A percentile compares a stretch with the other conserved stretches of the same genome.
Evolutionary conservation across 2,888 invertebrate species (phyloP).

Genomic region (Pterostichus niger): DNA sequence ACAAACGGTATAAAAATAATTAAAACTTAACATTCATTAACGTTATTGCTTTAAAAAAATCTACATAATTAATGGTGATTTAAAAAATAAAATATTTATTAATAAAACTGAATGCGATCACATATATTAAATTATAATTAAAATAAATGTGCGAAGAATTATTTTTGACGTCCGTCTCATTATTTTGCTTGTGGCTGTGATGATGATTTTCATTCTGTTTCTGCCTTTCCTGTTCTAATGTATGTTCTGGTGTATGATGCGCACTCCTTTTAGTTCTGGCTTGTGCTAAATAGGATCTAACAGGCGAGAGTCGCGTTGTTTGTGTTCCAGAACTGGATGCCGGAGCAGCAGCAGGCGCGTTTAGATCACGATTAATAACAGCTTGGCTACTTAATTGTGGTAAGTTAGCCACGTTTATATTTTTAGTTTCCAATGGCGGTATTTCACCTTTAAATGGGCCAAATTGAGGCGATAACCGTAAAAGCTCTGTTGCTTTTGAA

Average conservation of each 20-base stretch:
- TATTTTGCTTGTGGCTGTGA: background rate
- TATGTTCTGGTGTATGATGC: slow-evolving; percentile 72
- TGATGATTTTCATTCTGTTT: slow-evolving; percentile 44
- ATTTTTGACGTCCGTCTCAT: background rate
- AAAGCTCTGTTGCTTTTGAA: slow-evolving; percentile 81
- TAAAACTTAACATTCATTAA: slow-evolving; percentile 58
- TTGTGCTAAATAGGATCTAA: slow-evolving; percentile 71
- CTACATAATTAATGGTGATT: slow-evolving; percentile 18
- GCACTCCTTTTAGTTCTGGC: slow-evolving; percentile 67
- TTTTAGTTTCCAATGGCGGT: slow-evolving; percentile 80
- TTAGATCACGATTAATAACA: slow-evolving; percentile 73
- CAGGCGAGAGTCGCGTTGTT: slow-evolving; percentile 77
- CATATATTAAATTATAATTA: slow-evolving; percentile 37
- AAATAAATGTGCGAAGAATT: slow-evolving; percentile 19
- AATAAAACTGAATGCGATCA: slow-evolving; percentile 42
- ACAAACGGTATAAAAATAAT: slow-evolving; percentile 59
- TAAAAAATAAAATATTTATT: slow-evolving; percentile 27
- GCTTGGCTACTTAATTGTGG: slow-evolving; percentile 73
- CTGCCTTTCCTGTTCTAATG: slow-evolving; percentile 69
- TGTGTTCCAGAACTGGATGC: slow-evolving; percentile 69
- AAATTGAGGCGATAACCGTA: slow-evolving; percentile 85
- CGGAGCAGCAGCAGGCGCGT: slow-evolving; percentile 70
- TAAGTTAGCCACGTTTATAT: slow-evolving; percentile 74
- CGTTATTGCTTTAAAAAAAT: slow-evolving; percentile 10
- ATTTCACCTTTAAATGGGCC: slow-evolving; percentile 87